Evolutionary conservation across 2,888 invertebrate species (phyloP), one percentile per base, ranked within the genome.

Genomic region (Drosophila merina): DNA sequence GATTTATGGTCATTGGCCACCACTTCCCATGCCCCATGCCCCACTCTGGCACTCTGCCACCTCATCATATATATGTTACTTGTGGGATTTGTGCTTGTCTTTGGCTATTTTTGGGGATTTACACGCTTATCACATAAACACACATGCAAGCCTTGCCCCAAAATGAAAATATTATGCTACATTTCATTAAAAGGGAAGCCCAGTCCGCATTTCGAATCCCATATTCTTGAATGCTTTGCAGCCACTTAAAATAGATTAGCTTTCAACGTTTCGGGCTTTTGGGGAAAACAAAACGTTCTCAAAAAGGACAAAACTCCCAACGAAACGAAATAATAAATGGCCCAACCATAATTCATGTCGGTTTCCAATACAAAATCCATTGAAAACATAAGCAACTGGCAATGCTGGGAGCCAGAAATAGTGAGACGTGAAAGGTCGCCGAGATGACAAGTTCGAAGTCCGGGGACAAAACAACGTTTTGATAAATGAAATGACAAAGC

Each of bases 211-310:
- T 6, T 42, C 52, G 38, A 54, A 47, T 25, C 42, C 14, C 20
- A 71, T 12, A 48, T 60, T 54, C 64, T 60, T 51, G 70, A 77
- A 75, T 77, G 82, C 66, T 75, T 83, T 73, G 72, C 80, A 83
- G 80, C 74, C 84, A 84, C 83, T 86, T 83, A 74, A 80, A 86
- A 86, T 86, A 79, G 84, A 84, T 86, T 83, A 83, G 86, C 80
- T 86, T 78, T 86, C 86, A 78, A 57, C 77, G 59, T 56, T 76
- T 47, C 63, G 36, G 50, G 26, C 51, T 51, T 26, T 60, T 52
- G 40, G 62, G 51, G 51, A 47, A 63, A 56, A 63, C 60, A 64
- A 64, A 64, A 47, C 45, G 6, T 45, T 25, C 62, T 52, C 47
- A 57, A 52, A 57, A 57, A 52, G 54, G 26, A 36, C 52, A 30